Evolutionary conservation across 2,797 vertebrate species (phyloP).

Genomic region (Petrocephalus schoutedeni): DNA sequence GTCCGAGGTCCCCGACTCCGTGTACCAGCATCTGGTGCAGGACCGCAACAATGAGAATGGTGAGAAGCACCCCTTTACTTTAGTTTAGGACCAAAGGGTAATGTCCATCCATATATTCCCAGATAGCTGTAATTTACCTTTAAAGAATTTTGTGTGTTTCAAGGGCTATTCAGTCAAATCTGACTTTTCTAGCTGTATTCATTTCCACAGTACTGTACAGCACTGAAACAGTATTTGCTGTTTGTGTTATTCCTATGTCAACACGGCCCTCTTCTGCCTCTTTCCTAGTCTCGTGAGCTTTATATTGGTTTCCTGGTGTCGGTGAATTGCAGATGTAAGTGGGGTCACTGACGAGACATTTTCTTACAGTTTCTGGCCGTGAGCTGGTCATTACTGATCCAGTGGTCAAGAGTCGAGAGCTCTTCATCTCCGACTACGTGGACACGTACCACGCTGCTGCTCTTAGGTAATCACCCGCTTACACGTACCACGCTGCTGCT

Average conservation of each 20-base stretch:
- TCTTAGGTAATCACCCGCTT: slow-evolving; percentile 71
- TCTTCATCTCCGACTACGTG: slow-evolving; percentile 97
- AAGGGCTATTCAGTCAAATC: not conserved
- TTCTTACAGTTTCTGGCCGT: slow-evolving; percentile 81
- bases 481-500: slow-evolving; percentile 96
- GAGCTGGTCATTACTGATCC: slow-evolving; percentile 97
- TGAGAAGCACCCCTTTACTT: slow-evolving; percentile 47
- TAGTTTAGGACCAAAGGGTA: not conserved
- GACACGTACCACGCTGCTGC: slow-evolving; percentile 98
- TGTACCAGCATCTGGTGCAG: slow-evolving; percentile 99
- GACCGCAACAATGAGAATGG: slow-evolving; percentile 98
- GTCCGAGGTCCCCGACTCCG: slow-evolving; percentile 97
- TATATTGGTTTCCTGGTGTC: not conserved
- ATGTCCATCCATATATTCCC: not conserved
- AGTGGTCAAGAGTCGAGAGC: slow-evolving; percentile 93
- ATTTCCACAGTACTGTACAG: not conserved
- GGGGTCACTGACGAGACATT: not conserved
- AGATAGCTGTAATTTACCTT: not conserved
- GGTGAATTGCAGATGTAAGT: not conserved
- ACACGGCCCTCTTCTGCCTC: not conserved
- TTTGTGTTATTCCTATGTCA: not conserved
- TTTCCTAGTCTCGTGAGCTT: not conserved
- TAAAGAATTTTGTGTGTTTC: not conserved
- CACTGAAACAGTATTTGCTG: not conserved
- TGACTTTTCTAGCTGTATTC: not conserved